A percentile compares a stretch with the other conserved stretches of the same genome.
Evolutionary conservation across 2,113 vertebrate genomes (phyloP).

Genomic region (Hypanus sabinus): DNA sequence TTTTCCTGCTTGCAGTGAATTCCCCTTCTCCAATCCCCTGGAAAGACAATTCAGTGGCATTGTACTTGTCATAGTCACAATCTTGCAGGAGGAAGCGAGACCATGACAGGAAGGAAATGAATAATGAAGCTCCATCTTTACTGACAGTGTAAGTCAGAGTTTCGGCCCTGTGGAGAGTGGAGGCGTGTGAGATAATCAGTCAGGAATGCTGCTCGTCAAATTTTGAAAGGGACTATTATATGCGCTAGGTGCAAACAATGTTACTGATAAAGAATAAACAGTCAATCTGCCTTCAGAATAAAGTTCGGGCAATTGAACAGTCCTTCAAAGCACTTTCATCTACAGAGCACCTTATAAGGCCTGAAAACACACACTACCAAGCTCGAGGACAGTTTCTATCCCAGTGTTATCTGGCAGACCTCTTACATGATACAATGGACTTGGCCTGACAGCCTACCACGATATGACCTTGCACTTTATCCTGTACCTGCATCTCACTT

Average conservation of each 20-base stretch:
- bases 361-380: too few species aligned
- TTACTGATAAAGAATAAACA: neutral
- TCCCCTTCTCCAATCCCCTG: neutral
- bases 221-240: neutral
- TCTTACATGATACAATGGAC: too few species aligned
- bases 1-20: neutral
- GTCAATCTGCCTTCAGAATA: too few species aligned
- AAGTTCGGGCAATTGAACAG: neutral
- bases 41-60: neutral
- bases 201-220: neutral
- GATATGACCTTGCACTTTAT: too few species aligned
- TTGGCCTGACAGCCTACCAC: too few species aligned
- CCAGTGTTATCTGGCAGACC: too few species aligned
- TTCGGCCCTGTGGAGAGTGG: neutral
- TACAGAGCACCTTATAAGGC: neutral
- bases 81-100: neutral
- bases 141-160: neutral
- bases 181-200: neutral
- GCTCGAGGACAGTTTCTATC: too few species aligned
- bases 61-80: neutral
- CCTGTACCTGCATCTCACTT: too few species aligned
- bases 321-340: neutral
- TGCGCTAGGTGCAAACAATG: neutral
- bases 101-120: neutral
- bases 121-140: neutral